Conservation (phyloP, 2,113 vertebrate genomes). For the Picathartes gymnocephalus region DNA sequence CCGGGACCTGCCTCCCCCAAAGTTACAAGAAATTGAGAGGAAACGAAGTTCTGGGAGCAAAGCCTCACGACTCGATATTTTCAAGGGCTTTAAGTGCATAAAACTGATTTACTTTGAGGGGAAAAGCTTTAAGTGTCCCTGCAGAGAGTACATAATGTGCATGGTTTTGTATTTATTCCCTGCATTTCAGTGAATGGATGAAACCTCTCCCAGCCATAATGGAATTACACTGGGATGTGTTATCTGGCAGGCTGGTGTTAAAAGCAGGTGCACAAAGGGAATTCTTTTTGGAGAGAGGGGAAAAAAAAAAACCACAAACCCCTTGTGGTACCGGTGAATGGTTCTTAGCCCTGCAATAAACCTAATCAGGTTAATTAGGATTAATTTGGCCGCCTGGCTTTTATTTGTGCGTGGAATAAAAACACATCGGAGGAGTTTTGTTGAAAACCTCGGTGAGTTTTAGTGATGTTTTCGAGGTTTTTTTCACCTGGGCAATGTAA, state of each 20-base stretch:
- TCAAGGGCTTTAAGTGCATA: neutral
- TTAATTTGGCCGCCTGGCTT: neutral
- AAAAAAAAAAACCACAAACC: neutral
- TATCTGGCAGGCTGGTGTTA: neutral
- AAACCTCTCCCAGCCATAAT: neutral
- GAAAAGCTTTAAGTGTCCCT: neutral
- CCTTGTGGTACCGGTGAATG: neutral
- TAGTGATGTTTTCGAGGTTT: neutral
- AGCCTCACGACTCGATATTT: neutral
- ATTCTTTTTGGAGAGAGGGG: neutral
- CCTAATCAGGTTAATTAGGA: neutral
- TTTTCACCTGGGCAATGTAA: neutral
- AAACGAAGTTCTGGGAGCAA: neutral
- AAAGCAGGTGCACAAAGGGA: slow-evolving; percentile 25
- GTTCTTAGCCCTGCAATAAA: neutral
- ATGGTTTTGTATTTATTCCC: neutral
- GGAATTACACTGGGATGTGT: neutral
- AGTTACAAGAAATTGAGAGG: neutral
- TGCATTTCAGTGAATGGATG: neutral
- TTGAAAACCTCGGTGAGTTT: neutral
- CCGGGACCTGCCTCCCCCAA: neutral
- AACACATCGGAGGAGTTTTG: neutral
- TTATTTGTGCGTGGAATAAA: neutral
- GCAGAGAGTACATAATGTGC: neutral
- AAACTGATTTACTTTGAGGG: neutral